Conservation (phyloP, 2,797 vertebrate species). For the Pipistrellus kuhlii region DNA sequence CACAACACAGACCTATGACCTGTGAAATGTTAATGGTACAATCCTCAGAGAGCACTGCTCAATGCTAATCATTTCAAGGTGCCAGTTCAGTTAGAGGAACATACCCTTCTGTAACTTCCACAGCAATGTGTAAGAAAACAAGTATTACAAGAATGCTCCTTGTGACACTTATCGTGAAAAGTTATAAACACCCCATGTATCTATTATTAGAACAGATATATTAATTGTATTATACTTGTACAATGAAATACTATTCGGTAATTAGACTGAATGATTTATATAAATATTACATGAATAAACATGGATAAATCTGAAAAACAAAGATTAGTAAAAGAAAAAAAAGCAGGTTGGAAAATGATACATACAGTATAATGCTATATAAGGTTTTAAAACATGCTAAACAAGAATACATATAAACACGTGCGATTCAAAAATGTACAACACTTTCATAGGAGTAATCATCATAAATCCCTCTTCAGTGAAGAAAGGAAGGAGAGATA, state of each 20-base stretch:
- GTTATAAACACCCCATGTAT: background rate
- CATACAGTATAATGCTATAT: background rate
- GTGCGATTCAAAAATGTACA: slow-evolving; percentile 1
- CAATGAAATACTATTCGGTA: slow-evolving; percentile 6
- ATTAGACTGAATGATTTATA: background rate
- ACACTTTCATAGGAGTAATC: background rate
- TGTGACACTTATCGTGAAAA: background rate
- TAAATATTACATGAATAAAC: background rate
- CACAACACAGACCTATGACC: background rate
- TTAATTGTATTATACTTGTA: background rate
- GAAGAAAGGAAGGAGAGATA: background rate
- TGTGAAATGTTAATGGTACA: background rate
- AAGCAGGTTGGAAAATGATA: background rate
- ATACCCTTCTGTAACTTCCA: background rate
- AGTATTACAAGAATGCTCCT: background rate
- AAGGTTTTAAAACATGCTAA: slow-evolving; percentile 12
- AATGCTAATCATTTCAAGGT: background rate
- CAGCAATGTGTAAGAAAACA: background rate
- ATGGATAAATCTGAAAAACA: background rate
- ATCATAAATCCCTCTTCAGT: background rate
- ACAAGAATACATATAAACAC: background rate
- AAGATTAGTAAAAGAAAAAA: slow-evolving; percentile 8
- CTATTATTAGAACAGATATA: background rate
- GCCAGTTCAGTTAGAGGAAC: background rate
- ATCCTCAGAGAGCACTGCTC: background rate